Percentiles rank a stretch among this genome's conserved stretches.
Evolutionary conservation across 2,888 invertebrate genomes (phyloP).

Genomic region (Cyaniris semiargus): DNA sequence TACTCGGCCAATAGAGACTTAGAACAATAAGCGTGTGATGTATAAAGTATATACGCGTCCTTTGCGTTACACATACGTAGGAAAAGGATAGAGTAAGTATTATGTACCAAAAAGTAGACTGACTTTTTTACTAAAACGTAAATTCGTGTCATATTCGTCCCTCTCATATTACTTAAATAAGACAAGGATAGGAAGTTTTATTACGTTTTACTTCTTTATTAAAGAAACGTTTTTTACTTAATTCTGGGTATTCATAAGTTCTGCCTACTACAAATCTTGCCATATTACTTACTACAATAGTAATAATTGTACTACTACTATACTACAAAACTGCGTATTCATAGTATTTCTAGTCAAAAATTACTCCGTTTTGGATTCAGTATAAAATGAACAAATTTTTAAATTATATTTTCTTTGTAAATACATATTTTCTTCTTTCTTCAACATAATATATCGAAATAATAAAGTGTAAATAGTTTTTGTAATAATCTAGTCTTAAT

Average conservation of each 20-base stretch:
- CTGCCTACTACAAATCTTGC: conserved; percentile 29
- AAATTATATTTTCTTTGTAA: conserved; percentile 13
- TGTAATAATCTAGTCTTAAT: not conserved
- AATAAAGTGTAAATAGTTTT: conserved; percentile 5
- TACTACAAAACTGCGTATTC: not conserved
- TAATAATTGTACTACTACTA: not conserved
- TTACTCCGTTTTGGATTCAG: conserved; percentile 1
- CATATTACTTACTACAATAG: conserved; percentile 3
- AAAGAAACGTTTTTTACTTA: no score
- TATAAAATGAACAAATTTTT: conserved; percentile 10
- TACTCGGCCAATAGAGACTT: not conserved
- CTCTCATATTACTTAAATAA: not conserved
- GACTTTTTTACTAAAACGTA: conserved; percentile 22
- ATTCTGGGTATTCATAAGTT: not conserved
- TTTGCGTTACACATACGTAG: not conserved
- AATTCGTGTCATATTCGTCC: conserved; percentile 18
- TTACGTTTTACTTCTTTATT: not conserved
- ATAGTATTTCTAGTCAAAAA: conserved; percentile 16
- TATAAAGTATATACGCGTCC: not conserved
- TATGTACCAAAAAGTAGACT: not conserved
- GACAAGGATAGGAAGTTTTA: not conserved
- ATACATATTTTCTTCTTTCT: conserved; percentile 1
- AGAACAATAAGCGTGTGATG: conserved; percentile 26
- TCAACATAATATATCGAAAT: not conserved
- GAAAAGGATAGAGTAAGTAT: not conserved